Percentiles rank a stretch among this genome's conserved stretches.
phyloP scores from a whole-genome alignment of 2,113 vertebrate genomes.

The Motacilla alba region DNA sequence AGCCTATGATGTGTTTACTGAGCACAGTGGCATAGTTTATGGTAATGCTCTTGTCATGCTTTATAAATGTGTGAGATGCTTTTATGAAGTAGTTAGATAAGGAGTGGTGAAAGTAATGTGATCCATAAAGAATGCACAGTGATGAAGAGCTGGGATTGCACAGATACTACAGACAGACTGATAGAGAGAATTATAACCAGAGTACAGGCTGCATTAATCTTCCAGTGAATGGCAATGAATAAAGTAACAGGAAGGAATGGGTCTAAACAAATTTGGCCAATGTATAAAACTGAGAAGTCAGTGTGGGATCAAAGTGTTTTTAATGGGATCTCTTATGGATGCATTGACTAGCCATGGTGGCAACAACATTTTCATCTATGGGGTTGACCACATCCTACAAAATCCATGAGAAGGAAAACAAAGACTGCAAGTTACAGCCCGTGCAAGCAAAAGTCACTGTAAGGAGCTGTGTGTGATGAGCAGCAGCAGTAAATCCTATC shows the following conservation, averaged over 20 bases:
- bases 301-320: not conserved
- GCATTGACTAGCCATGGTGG: not conserved
- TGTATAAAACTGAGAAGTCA: not conserved
- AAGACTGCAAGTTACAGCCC: not conserved
- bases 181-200: constrained; percentile 30
- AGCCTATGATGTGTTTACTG: not conserved
- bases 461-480: not conserved
- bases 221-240: constrained; percentile 11
- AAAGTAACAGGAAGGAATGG: not conserved
- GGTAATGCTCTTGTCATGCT: constrained; percentile 45
- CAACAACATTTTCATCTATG: not conserved
- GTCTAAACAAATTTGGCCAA: not conserved
- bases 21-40: constrained; percentile 18
- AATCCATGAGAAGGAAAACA: not conserved
- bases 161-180: constrained; percentile 21
- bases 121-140: constrained; percentile 27
- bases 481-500: constrained; percentile 14
- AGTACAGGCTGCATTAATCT: constrained; percentile 20
- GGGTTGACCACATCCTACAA: not conserved
- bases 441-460: not conserved
- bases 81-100: constrained; percentile 62
- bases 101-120: constrained; percentile 36
- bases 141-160: constrained; percentile 5
- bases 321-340: not conserved
- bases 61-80: constrained; percentile 15